phyloP scores from a whole-genome alignment of 2,113 vertebrate genomes.

The Melanostigma gelatinosum region DNA sequence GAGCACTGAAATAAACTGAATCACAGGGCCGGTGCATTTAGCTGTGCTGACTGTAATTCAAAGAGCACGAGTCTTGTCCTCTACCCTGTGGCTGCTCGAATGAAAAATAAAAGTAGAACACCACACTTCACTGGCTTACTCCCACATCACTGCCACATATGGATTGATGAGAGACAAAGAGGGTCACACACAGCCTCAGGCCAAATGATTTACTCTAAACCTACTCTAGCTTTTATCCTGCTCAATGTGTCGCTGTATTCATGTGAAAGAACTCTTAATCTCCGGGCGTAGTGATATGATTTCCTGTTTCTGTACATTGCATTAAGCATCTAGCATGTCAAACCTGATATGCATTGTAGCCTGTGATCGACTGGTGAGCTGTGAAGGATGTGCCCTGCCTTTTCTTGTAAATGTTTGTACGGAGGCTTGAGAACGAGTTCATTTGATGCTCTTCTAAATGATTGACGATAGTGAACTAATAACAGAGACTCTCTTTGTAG shows the following conservation, averaged over 20 bases:
- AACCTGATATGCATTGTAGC: not conserved
- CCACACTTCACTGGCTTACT: conserved; percentile 38
- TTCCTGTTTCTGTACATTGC: not conserved
- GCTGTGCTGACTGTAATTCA: conserved; percentile 13
- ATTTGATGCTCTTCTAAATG: not conserved
- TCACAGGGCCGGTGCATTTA: not conserved
- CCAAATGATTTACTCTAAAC: conserved; percentile 49
- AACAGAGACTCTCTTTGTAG: not conserved
- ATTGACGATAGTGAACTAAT: not conserved
- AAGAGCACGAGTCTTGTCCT: conserved; percentile 19
- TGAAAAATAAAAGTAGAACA: conserved; percentile 55
- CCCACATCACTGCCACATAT: conserved; percentile 46
- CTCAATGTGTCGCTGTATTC: conserved; percentile 1
- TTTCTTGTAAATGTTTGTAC: not conserved
- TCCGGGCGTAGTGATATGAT: not conserved
- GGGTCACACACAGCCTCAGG: conserved; percentile 54
- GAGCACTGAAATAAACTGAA: conserved; percentile 11
- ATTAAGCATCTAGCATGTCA: not conserved
- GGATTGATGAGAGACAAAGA: conserved; percentile 58
- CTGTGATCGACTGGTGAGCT: not conserved
- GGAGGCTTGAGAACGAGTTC: not conserved
- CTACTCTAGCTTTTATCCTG: conserved; percentile 24
- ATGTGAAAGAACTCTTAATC: conserved; percentile 8
- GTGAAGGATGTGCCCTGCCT: not conserved
- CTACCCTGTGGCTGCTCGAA: conserved; percentile 30